A percentile compares a stretch with the other conserved stretches of the same genome.
These are phyloP conservation scores for Sturmia bella DNA, from an alignment of 2,888 invertebrate species.

Conservation along the genomic window DNA sequence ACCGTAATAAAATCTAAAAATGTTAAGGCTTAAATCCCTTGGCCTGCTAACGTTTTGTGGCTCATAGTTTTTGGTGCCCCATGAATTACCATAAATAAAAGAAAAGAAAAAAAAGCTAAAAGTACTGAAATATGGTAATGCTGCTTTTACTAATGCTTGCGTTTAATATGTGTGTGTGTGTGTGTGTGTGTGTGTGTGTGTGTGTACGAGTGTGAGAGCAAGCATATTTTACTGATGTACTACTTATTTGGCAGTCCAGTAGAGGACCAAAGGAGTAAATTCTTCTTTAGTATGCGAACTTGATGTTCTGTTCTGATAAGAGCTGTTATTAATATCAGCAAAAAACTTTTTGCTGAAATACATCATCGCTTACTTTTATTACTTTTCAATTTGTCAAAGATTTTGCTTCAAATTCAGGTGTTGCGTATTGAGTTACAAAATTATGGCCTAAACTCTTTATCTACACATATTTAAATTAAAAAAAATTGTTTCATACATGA, in stretches of 20 bases:
- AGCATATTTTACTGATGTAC: neutral
- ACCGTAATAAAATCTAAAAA: constrained; percentile 15
- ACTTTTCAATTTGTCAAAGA: too few relatives aligned
- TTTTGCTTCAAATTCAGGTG: too few relatives aligned
- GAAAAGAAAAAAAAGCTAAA: constrained; percentile 14
- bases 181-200: neutral
- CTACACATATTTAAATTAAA: too few relatives aligned
- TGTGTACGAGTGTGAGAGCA: neutral
- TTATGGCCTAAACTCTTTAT: too few relatives aligned
- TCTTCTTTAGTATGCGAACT: neutral
- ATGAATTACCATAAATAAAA: constrained; percentile 55
- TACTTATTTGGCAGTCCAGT: neutral
- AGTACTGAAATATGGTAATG: constrained; percentile 19
- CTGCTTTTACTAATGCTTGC: constrained; percentile 7
- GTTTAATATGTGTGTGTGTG: neutral
- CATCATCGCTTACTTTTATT: too few relatives aligned
- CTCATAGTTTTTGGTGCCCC: constrained; percentile 25
- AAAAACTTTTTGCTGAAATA: neutral
- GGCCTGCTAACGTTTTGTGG: constrained; percentile 32
- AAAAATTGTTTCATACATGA: too few relatives aligned
- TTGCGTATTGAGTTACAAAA: too few relatives aligned
- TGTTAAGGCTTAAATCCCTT: constrained; percentile 34
- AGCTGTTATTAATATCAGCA: neutral
- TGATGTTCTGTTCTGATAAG: neutral
- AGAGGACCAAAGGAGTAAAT: neutral